These are phyloP conservation scores for Drosophila atripex DNA, from an alignment of 2,888 invertebrate genomes.

Conservation along the genomic window DNA sequence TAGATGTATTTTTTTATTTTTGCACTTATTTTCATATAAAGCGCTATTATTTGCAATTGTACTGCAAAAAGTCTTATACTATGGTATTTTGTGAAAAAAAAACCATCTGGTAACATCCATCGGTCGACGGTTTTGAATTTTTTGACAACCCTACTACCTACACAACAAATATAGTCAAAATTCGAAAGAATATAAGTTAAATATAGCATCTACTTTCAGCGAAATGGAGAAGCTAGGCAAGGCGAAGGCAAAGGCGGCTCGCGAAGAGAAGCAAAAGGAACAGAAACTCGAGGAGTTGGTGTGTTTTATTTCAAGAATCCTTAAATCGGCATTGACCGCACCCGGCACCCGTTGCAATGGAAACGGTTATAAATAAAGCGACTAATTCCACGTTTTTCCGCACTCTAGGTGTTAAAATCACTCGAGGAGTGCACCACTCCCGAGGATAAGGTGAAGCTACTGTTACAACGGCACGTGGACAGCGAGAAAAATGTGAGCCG, in stretches of 20 bases:
- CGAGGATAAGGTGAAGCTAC: conserved; percentile 76
- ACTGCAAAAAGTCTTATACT: too few relatives aligned
- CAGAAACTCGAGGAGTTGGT: conserved; percentile 83
- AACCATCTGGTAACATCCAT: not conserved
- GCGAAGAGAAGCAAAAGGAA: conserved; percentile 84
- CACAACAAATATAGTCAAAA: conserved; percentile 50
- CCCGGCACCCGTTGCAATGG: conserved; percentile 27
- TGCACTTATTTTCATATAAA: too few relatives aligned
- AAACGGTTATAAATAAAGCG: conserved; percentile 17
- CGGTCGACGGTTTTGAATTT: not conserved
- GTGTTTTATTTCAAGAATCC: conserved; percentile 9
- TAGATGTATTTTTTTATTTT: too few relatives aligned
- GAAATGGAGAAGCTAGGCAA: conserved; percentile 82
- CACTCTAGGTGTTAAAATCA: conserved; percentile 65
- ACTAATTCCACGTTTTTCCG: not conserved
- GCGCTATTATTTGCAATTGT: too few relatives aligned
- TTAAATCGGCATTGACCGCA: not conserved
- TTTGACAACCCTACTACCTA: conserved; percentile 2
- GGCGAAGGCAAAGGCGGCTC: conserved; percentile 79
- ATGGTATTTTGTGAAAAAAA: too few relatives aligned
- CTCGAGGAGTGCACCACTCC: conserved; percentile 67
- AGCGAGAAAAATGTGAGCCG: conserved; percentile 89
- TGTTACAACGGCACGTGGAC: conserved; percentile 88
- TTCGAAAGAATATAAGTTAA: conserved; percentile 48
- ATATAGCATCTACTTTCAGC: conserved; percentile 26